These are phyloP conservation scores for Momotus momota DNA, from an alignment of 2,797 vertebrate genomes.

Conservation along the genomic window DNA sequence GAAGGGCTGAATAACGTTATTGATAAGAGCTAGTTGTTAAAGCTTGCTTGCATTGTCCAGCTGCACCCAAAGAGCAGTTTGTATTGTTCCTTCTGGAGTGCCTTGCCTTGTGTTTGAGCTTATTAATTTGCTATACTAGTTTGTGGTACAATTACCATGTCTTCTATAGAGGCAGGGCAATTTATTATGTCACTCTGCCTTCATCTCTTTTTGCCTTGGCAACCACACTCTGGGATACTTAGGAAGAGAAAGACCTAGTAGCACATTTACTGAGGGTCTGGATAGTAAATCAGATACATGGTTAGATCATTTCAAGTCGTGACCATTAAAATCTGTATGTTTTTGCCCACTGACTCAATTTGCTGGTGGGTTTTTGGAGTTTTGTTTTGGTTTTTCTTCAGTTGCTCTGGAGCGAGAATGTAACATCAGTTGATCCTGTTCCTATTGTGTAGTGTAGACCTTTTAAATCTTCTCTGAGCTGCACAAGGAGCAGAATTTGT, in stretches of 20 bases:
- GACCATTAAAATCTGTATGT: background rate
- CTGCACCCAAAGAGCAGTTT: background rate
- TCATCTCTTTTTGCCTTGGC: background rate
- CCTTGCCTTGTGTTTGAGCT: slow-evolving; percentile 13
- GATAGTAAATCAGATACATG: background rate
- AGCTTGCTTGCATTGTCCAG: background rate
- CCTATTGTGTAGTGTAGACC: background rate
- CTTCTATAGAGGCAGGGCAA: background rate
- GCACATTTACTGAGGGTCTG: background rate
- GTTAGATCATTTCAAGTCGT: background rate
- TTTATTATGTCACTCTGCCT: background rate
- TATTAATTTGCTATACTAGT: slow-evolving; percentile 7
- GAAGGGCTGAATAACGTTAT: background rate
- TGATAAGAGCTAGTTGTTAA: background rate
- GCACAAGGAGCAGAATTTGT: background rate
- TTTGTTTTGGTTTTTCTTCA: background rate
- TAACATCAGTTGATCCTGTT: background rate
- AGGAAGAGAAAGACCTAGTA: background rate
- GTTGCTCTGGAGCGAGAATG: background rate
- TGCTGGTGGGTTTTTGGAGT: background rate
- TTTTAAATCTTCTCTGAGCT: slow-evolving; percentile 9
- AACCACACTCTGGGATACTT: background rate
- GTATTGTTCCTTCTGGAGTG: background rate
- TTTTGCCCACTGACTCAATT: background rate
- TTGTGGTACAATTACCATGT: background rate